Base-by-base conservation (phyloP, 2,888 invertebrate genomes). In the Mythimna ferrago region DNA sequence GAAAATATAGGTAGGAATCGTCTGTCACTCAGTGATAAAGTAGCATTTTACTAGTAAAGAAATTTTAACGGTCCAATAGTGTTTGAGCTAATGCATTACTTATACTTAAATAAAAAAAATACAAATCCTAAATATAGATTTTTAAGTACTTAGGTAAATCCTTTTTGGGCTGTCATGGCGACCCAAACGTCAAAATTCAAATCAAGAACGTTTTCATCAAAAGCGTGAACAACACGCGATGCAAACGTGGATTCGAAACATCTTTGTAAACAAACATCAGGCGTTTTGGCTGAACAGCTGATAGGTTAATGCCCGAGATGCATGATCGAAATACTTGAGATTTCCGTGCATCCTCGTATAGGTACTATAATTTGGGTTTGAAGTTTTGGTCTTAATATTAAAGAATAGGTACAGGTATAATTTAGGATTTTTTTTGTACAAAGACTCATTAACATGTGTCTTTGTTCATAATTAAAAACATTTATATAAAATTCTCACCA, bases 281-380 rank as follows among this genome's bases (percentile, higher is more conserved):
- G 81, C 73, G 61, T 9, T n/a, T n/a, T 57, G 48, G 9, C 9
- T 38, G 32, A 66, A 63, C 82, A 78, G 73, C 84, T 86, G 86
- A 66, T 11, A 72, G 69, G 72, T 76, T 60, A 73, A 41, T 73
- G 56, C 57, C 64, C 65, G 14, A 0, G 6, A 41, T 19, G 65
- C n/a, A 10, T 54, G 54, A 56, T 53, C 44, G 35, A 53, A 77
- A 69, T 57, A 7, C 53, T 21, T 48, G 2, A 61, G 38, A 54
- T 76, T 48, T 54, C 41, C 16, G 7, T 26, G 51, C 26, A 38
- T 14, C 21, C n/a, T 51, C 53, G 2, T 48, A 26, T 44, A n/a
- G n/a, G n/a, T n/a, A n/a, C 19, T 48, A 60, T 54, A 26, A 35
- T 64, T 94, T 92, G 83, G 89, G 61, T 89, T 89, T 7, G 92